Base-by-base conservation (phyloP, 2,888 invertebrate genomes). In the Plusia festucae region DNA sequence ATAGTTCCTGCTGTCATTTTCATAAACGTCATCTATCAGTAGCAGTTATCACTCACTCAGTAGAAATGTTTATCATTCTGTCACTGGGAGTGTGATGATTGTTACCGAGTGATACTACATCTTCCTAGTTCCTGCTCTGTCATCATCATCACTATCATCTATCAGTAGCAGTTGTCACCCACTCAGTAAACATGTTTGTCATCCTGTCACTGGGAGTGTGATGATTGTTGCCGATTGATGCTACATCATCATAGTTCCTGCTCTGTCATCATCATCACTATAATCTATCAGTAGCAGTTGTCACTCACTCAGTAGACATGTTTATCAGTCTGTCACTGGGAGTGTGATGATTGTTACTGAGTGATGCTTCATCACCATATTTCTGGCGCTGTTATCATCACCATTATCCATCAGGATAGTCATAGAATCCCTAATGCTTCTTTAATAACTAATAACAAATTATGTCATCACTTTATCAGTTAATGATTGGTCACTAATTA, bases 41-140 rank as follows among this genome's bases (percentile, higher is more conserved):
- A 49, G 20, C 9, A 61, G 53, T 58, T 44, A 24, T 62, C 49
- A 61, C 54, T 55, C 53, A 32, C 58, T 61, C 58, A 65, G 65
- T 61, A 53, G 83, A 80, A 77, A 81, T 68, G 80, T 82, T 54
- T 52, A 11, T 80, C 76, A 82, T 34, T 34, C 34, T 34, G 79
- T 85, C 84, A 85, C 84, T 84, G 84, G 83, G 83, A 72, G 68
- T 58, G 82, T 34, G 34, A 34, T 79, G 61, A 76, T 68, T 81
- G 51, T 58, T 53, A 59, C 53, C 70, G 55, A 32, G 22, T 59
- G 61, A 65, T 16, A 9, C 11, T 24, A 8, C 34, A 7, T 57
- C 64, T 30, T 52, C 52, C 8, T 20, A 40, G 20, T 54, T 27
- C 40, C 15, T 55, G 34, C 34, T 34, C n/a, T n/a, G n/a, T n/a